Conservation (phyloP, 2,888 invertebrate genomes). For the Leistus spinibarbis region DNA sequence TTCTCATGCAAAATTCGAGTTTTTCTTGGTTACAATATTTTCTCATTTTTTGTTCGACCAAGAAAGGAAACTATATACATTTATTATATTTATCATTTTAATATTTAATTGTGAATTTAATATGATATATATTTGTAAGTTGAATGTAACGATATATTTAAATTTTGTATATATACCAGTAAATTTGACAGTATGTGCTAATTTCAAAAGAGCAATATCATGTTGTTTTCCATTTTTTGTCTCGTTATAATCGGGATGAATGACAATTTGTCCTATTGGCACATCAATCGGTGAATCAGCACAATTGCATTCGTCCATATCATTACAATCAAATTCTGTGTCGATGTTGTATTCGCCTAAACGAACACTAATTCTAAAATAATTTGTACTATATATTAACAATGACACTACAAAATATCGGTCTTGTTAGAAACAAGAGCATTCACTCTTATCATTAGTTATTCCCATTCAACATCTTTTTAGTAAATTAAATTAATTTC, state of each 20-base stretch:
- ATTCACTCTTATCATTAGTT: too few relatives aligned
- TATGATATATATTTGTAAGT: too few relatives aligned
- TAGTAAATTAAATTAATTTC: neutral
- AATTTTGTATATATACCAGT: neutral
- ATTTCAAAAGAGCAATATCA: neutral
- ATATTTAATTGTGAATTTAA: too few relatives aligned
- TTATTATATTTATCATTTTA: too few relatives aligned
- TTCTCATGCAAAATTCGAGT: too few relatives aligned
- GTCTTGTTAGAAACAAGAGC: too few relatives aligned
- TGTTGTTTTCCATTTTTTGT: neutral
- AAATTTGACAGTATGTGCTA: neutral
- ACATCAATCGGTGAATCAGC: neutral
- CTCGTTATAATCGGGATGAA: neutral
- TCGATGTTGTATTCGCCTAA: constrained; percentile 57
- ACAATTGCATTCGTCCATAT: neutral
- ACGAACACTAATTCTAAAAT: constrained; percentile 62
- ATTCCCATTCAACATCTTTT: too few relatives aligned
- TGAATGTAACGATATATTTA: neutral
- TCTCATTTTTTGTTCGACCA: too few relatives aligned
- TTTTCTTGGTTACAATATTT: too few relatives aligned
- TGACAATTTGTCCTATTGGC: neutral
- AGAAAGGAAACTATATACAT: too few relatives aligned
- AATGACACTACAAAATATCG: too few relatives aligned
- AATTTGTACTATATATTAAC: neutral
- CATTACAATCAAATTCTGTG: constrained; percentile 55